Evolutionary conservation across 2,113 vertebrate genomes (phyloP), one percentile per base, ranked within the genome.

Genomic region (Xiphorhynchus elegans): DNA sequence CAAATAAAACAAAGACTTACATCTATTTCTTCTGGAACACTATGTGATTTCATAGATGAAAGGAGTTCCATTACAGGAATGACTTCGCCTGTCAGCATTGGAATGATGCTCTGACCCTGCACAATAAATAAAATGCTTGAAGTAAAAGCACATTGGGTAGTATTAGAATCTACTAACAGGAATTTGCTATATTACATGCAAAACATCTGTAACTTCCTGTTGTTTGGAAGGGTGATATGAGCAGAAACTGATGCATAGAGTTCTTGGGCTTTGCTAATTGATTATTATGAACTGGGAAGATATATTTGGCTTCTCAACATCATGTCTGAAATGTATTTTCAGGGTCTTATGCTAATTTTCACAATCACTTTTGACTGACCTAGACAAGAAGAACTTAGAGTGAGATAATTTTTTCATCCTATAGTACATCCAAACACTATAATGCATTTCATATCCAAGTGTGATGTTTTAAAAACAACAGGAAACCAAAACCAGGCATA

Each of bases 1-100:
- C 9, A 85, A 87, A 84, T 35, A 82, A 70, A 23, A 39, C 31
- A 95, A 86, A 40, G 70, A 95, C 99, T 98, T 98, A 99, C 99
- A 96, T 99, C 98, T 90, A 99, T 98, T 95, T 99, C 98, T 97
- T 99, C 99, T 18, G 98, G 98, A 89, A 99, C 99, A 35, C 98
- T 98, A 94, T 99, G 98, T 21, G 99, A 98, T 96, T 99, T 99
- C 99, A 99, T 99, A 52, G 99, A 99, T 63, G 99, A 99, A 96
- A 99, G 97, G 50, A 99, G 98, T 96, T 99, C 98, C 99, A 99
- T 99, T 92, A 99, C 98, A 50, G 99, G 99, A 96, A 99, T 97
- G 46, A 99, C 99, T 97, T 99, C 99, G 89, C 99, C 98, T 52
- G 99, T 99, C 68, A 99, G 97, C 98, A 99, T 98, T 63, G 99